Percentiles rank a stretch among this genome's conserved stretches.
Evolutionary conservation across 2,113 vertebrate species (phyloP).

Genomic region (Aptenodytes forsteri): DNA sequence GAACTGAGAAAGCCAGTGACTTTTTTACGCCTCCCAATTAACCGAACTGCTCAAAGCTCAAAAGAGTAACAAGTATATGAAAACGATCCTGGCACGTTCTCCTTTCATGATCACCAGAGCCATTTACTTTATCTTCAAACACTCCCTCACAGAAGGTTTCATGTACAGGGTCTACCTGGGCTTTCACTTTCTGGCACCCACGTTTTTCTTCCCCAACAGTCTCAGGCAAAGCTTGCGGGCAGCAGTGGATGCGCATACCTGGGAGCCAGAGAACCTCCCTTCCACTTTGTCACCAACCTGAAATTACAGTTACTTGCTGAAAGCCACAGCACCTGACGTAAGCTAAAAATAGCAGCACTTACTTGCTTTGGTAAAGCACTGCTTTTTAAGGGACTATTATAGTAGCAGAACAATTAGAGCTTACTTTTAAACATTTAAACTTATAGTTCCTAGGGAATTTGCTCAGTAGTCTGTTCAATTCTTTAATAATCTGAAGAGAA

Average conservation of each 20-base stretch:
- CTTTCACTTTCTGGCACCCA: neutral
- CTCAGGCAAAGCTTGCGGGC: neutral
- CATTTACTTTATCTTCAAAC: neutral
- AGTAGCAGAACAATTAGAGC: neutral
- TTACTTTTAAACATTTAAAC: constrained; percentile 20
- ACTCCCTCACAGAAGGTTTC: neutral
- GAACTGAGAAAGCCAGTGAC: neutral
- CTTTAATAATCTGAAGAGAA: neutral
- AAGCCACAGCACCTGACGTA: neutral
- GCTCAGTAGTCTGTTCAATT: neutral
- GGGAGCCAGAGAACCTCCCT: neutral
- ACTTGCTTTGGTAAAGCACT: neutral
- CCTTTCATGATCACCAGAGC: neutral
- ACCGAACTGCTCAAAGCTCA: neutral
- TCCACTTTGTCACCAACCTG: neutral
- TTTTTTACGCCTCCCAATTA: neutral
- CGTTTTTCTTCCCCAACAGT: neutral
- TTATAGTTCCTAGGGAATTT: neutral
- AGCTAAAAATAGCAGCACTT: neutral
- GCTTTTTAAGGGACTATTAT: neutral
- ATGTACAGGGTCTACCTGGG: neutral
- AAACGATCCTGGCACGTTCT: neutral
- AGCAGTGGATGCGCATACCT: neutral
- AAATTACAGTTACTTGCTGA: neutral
- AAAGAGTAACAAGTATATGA: neutral